Conservation (phyloP, 2,888 invertebrate genomes). For the Petrophora chlorosata region DNA sequence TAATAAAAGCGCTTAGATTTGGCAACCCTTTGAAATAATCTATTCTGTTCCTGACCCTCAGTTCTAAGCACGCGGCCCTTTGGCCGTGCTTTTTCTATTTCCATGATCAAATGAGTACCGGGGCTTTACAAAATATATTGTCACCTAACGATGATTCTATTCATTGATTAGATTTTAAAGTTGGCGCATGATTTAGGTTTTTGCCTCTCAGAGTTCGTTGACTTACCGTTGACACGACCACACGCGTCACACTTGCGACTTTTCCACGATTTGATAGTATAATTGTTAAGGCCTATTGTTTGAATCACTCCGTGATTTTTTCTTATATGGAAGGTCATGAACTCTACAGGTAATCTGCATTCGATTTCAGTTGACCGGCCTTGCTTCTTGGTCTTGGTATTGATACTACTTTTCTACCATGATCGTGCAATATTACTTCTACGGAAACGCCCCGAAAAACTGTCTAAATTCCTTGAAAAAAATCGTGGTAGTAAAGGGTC, state of each 20-base stretch:
- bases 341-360: constrained; percentile 1
- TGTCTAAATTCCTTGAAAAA: background rate
- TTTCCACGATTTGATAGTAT: constrained; percentile 60
- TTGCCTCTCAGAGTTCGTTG: constrained; percentile 54
- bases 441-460: background rate
- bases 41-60: constrained; percentile 62
- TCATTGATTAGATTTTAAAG: constrained; percentile 31
- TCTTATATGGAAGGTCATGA: no score
- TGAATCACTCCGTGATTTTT: no score
- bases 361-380: constrained; percentile 8
- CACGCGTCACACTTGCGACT: constrained; percentile 47
- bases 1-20: constrained; percentile 67
- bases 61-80: constrained; percentile 55
- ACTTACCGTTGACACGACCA: constrained; percentile 46
- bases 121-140: background rate
- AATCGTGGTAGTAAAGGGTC: constrained; percentile 32
- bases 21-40: constrained; percentile 77
- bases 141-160: constrained; percentile 14
- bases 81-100: constrained; percentile 48
- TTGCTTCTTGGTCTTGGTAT: background rate
- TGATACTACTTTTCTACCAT: background rate
- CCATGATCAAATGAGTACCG: constrained; percentile 35
- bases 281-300: constrained; percentile 39
- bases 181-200: constrained; percentile 19
- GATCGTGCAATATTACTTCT: background rate